A percentile compares a stretch with the other conserved stretches of the same genome.
Evolutionary conservation across 2,888 invertebrate species (phyloP).

Genomic region (Agapetus fuscipes): DNA sequence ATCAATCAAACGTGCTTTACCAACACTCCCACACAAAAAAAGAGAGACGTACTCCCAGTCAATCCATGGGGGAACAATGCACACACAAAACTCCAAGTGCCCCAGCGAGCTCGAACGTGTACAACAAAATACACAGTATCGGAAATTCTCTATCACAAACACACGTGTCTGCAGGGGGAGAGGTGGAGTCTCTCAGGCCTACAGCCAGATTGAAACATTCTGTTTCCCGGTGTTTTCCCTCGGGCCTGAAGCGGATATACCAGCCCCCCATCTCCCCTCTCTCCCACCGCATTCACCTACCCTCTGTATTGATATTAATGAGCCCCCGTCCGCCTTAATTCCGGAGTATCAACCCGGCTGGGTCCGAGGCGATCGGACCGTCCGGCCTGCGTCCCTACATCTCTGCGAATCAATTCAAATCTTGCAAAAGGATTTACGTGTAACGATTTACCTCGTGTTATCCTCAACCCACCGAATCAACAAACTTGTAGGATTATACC

Average conservation of each 20-base stretch:
- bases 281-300: slow-evolving; percentile 13
- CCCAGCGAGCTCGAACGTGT: not conserved
- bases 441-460: slow-evolving; percentile 5
- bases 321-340: slow-evolving; percentile 16
- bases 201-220: slow-evolving; percentile 14
- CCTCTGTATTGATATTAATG: slow-evolving; percentile 20
- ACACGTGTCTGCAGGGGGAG: not conserved
- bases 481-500: not conserved
- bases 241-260: slow-evolving; percentile 1
- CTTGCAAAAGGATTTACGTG: slow-evolving; percentile 19
- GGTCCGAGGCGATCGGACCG: slow-evolving; percentile 11
- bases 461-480: not conserved
- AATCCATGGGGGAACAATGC: too few species aligned
- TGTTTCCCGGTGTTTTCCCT: slow-evolving; percentile 15
- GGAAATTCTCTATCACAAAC: not conserved
- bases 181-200: too few species aligned
- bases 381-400: slow-evolving; percentile 7
- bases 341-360: slow-evolving; percentile 6
- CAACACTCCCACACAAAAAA: too few species aligned
- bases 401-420: slow-evolving; percentile 20
- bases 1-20: too few species aligned
- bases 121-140: not conserved
- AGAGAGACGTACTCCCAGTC: too few species aligned
- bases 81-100: too few species aligned
- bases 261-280: slow-evolving; percentile 5